Evolutionary conservation across 2,797 vertebrate species (phyloP).

Genomic region (Chaetodon trifasciatus): DNA sequence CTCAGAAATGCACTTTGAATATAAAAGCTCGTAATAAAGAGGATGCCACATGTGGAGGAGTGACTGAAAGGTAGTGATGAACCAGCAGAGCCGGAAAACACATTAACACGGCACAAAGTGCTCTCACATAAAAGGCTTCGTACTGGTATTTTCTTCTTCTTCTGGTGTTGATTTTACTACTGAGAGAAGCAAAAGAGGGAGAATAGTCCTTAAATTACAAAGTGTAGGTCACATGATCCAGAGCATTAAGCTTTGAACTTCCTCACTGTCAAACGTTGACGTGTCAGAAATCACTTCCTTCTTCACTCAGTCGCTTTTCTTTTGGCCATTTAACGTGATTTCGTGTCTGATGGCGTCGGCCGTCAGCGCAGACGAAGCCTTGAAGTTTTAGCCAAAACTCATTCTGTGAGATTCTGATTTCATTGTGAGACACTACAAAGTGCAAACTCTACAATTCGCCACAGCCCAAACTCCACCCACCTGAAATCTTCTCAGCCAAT

Average conservation of each 20-base stretch:
- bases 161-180: background rate
- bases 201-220: no score
- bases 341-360: background rate
- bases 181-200: background rate
- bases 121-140: slow-evolving; percentile 1
- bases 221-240: no score
- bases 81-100: slow-evolving; percentile 11
- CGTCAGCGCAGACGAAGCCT: background rate
- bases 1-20: slow-evolving; percentile 27
- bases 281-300: background rate
- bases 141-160: background rate
- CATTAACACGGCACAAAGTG: background rate
- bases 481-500: slow-evolving; percentile 7
- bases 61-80: background rate
- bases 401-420: background rate
- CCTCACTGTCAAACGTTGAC: no score
- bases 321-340: background rate
- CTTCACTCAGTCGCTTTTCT: background rate
- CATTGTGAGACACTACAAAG: background rate
- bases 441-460: background rate
- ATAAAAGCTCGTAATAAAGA: slow-evolving; percentile 28
- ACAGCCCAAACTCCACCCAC: background rate
- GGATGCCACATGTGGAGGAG: slow-evolving; percentile 2
- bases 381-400: background rate
- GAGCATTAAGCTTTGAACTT: no score